Evolutionary conservation across 2,888 invertebrate species (phyloP).

Genomic region (Argynnis bischoffii): DNA sequence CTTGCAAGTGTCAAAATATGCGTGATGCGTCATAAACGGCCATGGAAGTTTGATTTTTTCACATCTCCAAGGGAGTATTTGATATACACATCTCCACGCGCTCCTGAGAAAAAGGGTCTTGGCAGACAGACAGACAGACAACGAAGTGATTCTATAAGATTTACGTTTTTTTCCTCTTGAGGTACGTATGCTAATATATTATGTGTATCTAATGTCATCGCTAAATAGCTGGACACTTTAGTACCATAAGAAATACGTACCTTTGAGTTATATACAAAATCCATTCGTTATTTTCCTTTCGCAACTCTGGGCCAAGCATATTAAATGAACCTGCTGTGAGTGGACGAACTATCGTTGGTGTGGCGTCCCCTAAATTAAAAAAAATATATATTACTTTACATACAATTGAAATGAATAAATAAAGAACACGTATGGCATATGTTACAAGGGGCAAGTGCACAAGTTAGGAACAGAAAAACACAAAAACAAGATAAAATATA

Average conservation of each 20-base stretch:
- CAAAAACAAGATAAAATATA: too few species aligned
- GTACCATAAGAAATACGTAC: conserved; percentile 43
- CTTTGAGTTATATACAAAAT: conserved; percentile 61
- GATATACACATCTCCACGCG: too few species aligned
- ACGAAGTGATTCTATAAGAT: too few species aligned
- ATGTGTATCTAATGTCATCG: not conserved
- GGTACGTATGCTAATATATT: too few species aligned
- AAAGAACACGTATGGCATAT: not conserved
- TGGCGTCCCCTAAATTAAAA: conserved; percentile 45
- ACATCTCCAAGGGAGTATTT: too few species aligned
- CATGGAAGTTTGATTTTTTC: too few species aligned
- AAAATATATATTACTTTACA: not conserved
- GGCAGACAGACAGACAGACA: too few species aligned
- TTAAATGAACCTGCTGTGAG: conserved; percentile 52
- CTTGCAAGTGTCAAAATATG: too few species aligned
- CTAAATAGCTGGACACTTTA: not conserved
- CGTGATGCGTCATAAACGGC: too few species aligned
- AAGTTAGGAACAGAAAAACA: too few species aligned
- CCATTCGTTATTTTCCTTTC: conserved; percentile 55
- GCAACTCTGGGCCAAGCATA: conserved; percentile 55
- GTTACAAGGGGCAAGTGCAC: too few species aligned
- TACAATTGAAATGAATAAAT: conserved; percentile 1
- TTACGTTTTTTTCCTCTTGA: not conserved
- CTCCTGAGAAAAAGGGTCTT: too few species aligned
- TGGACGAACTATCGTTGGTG: conserved; percentile 50